Conservation (phyloP, 2,113 vertebrate genomes). For the Rousettus leschenaultii region DNA sequence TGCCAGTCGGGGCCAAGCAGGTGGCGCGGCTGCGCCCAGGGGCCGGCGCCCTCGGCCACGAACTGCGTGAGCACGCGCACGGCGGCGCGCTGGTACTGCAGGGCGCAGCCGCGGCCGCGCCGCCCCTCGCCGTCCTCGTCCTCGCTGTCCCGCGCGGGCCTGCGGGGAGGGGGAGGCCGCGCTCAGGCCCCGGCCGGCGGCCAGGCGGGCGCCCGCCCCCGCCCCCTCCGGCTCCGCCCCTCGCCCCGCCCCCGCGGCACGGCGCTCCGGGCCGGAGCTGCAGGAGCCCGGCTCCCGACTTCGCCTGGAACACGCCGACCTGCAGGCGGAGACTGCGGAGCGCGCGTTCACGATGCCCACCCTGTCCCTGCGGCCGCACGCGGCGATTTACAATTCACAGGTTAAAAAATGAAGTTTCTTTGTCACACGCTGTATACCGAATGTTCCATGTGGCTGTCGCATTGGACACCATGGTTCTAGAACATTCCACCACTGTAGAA, state of each 20-base stretch:
- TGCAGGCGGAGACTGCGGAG: too few species aligned
- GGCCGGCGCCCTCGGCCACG: constrained; percentile 88
- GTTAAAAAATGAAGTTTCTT: rapidly evolving
- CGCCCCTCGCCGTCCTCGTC: constrained; percentile 96
- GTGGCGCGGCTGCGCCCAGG: constrained; percentile 87
- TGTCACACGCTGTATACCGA: rapidly evolving
- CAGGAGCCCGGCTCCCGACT: rapidly evolving
- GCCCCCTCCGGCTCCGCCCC: too few species aligned
- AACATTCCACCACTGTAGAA: neutral
- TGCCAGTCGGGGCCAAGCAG: constrained; percentile 94
- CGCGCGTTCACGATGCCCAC: too few species aligned
- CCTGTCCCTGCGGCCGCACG: rapidly evolving
- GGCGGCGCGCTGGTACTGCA: constrained; percentile 95
- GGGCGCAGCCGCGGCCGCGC: constrained; percentile 88
- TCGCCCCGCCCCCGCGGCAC: too few species aligned
- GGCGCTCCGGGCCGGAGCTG: too few species aligned
- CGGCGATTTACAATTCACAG: neutral
- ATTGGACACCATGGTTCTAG: neutral
- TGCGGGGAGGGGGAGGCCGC: constrained; percentile 47
- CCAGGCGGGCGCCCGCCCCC: too few species aligned
- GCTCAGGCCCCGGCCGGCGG: neutral
- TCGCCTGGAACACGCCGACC: too few species aligned
- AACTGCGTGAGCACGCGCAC: constrained; percentile 94
- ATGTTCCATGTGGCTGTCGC: rapidly evolving
- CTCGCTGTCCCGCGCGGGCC: constrained; percentile 91